Evolutionary conservation across 2,113 vertebrate species (phyloP).

Genomic region (Hemibates koningsi): DNA sequence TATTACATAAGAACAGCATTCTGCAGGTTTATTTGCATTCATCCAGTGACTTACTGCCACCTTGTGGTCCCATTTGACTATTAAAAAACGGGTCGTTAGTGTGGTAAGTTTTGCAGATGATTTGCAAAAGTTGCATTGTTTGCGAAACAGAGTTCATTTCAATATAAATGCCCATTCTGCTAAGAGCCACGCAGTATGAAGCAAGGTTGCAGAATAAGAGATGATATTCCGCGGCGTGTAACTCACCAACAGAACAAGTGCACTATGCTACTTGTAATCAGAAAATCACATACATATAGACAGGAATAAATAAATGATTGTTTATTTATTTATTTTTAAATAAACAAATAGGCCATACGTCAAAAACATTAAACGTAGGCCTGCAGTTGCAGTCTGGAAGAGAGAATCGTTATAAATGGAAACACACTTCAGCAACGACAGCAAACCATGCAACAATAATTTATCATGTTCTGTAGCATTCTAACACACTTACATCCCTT

Average conservation of each 20-base stretch:
- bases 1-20: neutral
- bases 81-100: neutral
- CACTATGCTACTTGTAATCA: neutral
- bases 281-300: neutral
- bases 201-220: neutral
- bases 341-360: neutral
- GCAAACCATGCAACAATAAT: neutral
- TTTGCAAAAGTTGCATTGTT: neutral
- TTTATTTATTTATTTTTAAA: neutral
- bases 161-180: neutral
- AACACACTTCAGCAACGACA: neutral
- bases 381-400: neutral
- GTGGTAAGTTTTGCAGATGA: neutral
- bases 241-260: neutral
- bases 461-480: neutral
- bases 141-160: neutral
- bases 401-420: neutral
- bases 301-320: neutral
- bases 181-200: neutral
- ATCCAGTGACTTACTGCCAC: neutral
- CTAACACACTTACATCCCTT: neutral
- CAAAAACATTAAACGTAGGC: neutral
- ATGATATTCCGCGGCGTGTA: rapidly evolving
- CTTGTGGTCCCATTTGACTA: neutral
- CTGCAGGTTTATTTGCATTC: neutral